These are phyloP conservation scores for Semotilus atromaculatus DNA, from an alignment of 2,797 vertebrate species.

Conservation along the genomic window DNA sequence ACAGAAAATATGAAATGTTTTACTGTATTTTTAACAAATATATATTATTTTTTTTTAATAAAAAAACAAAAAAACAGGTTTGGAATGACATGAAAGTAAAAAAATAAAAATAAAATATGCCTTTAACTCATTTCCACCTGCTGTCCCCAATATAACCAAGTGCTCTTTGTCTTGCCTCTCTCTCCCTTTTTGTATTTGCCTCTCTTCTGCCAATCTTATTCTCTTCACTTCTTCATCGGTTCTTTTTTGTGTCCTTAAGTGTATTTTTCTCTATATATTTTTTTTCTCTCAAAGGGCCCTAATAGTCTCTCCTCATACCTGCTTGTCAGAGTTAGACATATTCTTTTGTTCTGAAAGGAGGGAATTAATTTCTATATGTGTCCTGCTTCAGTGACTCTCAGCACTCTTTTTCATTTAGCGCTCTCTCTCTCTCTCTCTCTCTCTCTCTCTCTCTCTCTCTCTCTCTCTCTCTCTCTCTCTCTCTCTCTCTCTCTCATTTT, in stretches of 20 bases:
- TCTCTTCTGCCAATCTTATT: slow-evolving; percentile 59
- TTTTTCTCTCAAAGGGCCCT: slow-evolving; percentile 54
- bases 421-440: slow-evolving; percentile 40
- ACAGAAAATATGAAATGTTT: background rate
- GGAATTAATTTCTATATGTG: slow-evolving; percentile 75
- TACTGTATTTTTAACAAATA: too few species aligned
- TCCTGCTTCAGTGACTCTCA: slow-evolving; percentile 73
- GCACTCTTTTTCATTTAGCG: slow-evolving; percentile 12
- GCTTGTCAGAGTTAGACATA: slow-evolving; percentile 73
- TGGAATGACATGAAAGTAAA: too few species aligned
- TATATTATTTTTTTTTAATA: too few species aligned
- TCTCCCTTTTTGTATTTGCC: slow-evolving; percentile 57
- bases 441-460: slow-evolving; percentile 29
- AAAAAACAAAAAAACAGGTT: too few species aligned
- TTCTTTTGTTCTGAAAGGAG: slow-evolving; percentile 66
- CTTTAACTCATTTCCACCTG: slow-evolving; percentile 81
- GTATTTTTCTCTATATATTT: slow-evolving; percentile 2
- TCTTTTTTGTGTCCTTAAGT: background rate
- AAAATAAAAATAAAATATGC: too few species aligned
- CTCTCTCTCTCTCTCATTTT: background rate
- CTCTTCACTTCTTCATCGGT: slow-evolving; percentile 40
- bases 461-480: slow-evolving; percentile 37
- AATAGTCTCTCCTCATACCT: slow-evolving; percentile 52
- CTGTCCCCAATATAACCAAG: slow-evolving; percentile 79
- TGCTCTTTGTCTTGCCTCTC: slow-evolving; percentile 77